These are phyloP conservation scores for Ailuropoda melanoleuca DNA, from an alignment of 2,113 vertebrate genomes.

Conservation along the genomic window DNA sequence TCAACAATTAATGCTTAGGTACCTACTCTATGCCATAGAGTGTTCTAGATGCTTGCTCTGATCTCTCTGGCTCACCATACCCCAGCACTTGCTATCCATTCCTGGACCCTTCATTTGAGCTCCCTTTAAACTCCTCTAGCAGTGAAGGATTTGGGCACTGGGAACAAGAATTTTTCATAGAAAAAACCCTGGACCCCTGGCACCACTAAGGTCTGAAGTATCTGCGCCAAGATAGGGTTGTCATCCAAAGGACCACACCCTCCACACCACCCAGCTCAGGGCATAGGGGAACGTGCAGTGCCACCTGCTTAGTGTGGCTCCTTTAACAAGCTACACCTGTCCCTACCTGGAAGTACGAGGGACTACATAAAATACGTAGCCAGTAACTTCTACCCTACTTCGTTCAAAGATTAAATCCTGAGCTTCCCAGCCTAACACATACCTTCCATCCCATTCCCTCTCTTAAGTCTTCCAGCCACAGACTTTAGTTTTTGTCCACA, in stretches of 20 bases:
- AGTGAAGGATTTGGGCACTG: neutral
- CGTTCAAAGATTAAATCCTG: conserved; percentile 5
- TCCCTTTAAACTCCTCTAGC: neutral
- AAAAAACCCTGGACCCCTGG: neutral
- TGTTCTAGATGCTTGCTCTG: neutral
- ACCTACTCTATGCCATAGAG: neutral
- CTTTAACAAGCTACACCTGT: conserved; percentile 9
- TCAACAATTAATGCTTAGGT: neutral
- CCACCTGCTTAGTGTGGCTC: neutral
- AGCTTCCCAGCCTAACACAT: neutral
- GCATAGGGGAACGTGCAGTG: neutral
- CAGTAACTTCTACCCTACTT: neutral
- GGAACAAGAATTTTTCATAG: neutral
- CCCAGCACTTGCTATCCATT: neutral
- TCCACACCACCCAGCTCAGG: neutral
- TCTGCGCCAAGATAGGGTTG: neutral
- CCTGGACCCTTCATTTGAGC: neutral
- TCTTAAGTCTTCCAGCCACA: neutral
- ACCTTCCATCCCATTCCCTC: neutral
- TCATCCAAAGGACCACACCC: neutral
- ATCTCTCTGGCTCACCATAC: neutral
- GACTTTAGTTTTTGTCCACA: neutral
- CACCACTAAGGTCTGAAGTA: neutral
- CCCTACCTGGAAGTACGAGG: neutral
- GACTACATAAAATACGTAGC: neutral